Evolutionary conservation across 2,797 vertebrate species (phyloP).

Genomic region (Pachyuromys duprasi): DNA sequence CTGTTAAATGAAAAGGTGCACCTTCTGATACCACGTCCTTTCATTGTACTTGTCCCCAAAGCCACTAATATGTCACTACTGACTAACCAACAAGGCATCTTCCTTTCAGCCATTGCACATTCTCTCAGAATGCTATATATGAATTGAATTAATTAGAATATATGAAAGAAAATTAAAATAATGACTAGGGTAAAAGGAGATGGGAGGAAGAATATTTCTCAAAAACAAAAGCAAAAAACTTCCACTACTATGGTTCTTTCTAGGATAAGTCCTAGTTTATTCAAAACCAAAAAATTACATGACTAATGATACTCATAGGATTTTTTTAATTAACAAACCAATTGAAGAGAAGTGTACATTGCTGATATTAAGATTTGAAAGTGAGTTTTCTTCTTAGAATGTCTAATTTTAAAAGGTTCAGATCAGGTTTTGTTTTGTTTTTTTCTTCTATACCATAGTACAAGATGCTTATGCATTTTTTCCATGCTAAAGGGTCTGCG

Average conservation of each 20-base stretch:
- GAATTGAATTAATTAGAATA: slow-evolving; percentile 34
- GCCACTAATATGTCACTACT: background rate
- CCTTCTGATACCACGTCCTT: background rate
- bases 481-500: background rate
- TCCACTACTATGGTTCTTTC: background rate
- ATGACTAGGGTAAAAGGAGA: background rate
- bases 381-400: background rate
- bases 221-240: background rate
- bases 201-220: background rate
- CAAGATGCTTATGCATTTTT: background rate
- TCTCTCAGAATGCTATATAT: background rate
- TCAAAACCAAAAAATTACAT: background rate
- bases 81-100: background rate
- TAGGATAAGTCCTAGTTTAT: background rate
- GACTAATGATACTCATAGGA: background rate
- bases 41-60: background rate
- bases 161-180: background rate
- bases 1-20: background rate
- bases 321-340: background rate
- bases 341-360: background rate
- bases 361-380: slow-evolving; percentile 36
- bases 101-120: background rate
- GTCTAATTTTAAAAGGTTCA: background rate
- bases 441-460: background rate
- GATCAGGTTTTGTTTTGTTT: background rate